Percentiles rank a stretch among this genome's conserved stretches.
Conservation (phyloP, 2,888 invertebrate genomes). For the Taenaris catops region DNA sequence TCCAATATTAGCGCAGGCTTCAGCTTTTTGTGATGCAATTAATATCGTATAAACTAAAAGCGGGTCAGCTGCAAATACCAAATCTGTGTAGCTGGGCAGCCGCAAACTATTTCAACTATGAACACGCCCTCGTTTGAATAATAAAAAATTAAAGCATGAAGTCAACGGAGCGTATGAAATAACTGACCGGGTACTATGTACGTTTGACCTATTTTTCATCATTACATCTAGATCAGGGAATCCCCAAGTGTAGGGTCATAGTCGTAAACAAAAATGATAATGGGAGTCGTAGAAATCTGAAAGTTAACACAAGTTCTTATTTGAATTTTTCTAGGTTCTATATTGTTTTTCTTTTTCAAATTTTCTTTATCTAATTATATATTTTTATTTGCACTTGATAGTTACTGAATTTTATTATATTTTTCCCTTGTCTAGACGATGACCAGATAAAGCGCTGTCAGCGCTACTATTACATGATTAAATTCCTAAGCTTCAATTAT, state of each 20-base stretch:
- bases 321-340: too few species aligned
- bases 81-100: conserved; percentile 7
- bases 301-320: too few species aligned
- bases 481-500: conserved; percentile 5
- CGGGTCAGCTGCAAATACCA: conserved; percentile 9
- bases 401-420: too few species aligned
- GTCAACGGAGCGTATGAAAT: conserved; percentile 20
- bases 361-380: too few species aligned
- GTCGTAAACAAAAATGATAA: too few species aligned
- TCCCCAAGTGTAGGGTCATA: too few species aligned
- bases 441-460: conserved; percentile 10
- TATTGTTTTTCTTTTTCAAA: too few species aligned
- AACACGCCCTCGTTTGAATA: conserved; percentile 16
- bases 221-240: too few species aligned
- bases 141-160: conserved; percentile 21
- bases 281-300: too few species aligned
- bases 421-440: conserved; percentile 23
- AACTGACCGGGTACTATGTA: conserved; percentile 15
- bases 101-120: conserved; percentile 14
- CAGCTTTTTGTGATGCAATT: conserved; percentile 2
- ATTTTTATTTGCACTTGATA: too few species aligned
- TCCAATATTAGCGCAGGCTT: background rate
- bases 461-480: conserved; percentile 11
- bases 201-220: conserved; percentile 19
- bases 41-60: conserved; percentile 7